Evolutionary conservation across 2,797 vertebrate genomes (phyloP), one percentile per base, ranked within the genome.

Genomic region (Borostomias antarcticus): DNA sequence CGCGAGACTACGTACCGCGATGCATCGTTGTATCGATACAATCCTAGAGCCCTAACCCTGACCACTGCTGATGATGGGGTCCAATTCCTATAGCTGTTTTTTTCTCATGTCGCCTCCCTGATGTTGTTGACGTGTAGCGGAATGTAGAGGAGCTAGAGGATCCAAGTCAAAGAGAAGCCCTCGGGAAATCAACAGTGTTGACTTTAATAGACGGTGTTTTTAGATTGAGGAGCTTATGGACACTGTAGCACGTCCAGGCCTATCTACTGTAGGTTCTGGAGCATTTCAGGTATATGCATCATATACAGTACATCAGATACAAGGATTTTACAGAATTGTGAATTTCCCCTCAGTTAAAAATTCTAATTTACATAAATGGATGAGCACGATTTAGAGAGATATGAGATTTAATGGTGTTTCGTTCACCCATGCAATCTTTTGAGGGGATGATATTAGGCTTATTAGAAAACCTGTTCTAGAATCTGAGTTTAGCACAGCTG

Each of bases 111-210:
- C 61, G 51, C 58, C 29, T 9, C 77, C 57, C 65, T 67, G 64
- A 83, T 79, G 82, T 77, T 70, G 68, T 69, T 83, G 80, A 77
- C 81, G 83, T 84, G 85, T 86, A 8, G 13, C 33, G 66, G 72
- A 72, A 67, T 79, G 66, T 61, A 47, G 76, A 78, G 62, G 67
- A 67, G 73, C 52, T 28, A 10, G 50, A 32, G 13, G 45, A 32
- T 65, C 5, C 4, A 57, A 64, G 69, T 75, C 78, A 82, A 58
- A 69, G 75, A 76, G 17, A 69, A 65, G 17, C 30, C 48, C 68
- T 84, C 37, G 74, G 77, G 81, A 78, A 66, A 71, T 69, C 66
- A 54, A 47, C 19, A 10, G 23, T 35, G 59, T 67, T 72, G 73
- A 70, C 64, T 66, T 70, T 78, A 71, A 82, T 68, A 74, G 72